phyloP scores from a whole-genome alignment of 1,140 invertebrate genomes.

The Drosophila prosaltans region DNA sequence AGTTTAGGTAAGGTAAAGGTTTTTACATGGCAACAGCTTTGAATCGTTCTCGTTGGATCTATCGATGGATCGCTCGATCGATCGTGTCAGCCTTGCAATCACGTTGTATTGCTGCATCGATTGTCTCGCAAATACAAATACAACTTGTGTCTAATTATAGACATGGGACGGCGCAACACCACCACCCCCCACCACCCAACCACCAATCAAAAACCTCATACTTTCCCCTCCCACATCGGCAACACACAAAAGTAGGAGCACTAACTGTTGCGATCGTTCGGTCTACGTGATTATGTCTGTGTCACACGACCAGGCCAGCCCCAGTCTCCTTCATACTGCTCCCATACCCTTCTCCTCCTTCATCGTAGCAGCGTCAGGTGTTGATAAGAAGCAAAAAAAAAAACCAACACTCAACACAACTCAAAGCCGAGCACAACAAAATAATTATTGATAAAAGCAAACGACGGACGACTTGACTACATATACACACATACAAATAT shows the following conservation, averaged over 20 bases:
- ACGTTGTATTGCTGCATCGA: constrained; percentile 30
- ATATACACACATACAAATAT: not conserved
- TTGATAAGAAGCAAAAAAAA: constrained; percentile 54
- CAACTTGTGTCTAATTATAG: constrained; percentile 67
- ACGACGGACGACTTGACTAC: constrained; percentile 24
- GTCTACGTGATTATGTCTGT: constrained; percentile 77
- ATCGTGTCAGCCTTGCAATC: constrained; percentile 51
- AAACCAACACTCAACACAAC: constrained; percentile 53
- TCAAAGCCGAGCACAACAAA: constrained; percentile 73
- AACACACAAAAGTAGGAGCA: no score
- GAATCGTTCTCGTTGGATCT: constrained; percentile 8
- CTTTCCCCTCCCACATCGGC: constrained; percentile 15
- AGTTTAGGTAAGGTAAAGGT: constrained; percentile 67
- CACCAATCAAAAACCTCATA: not conserved
- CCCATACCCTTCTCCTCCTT: not conserved
- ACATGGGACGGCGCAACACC: constrained; percentile 22
- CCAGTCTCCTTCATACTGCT: constrained; percentile 23
- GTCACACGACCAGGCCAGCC: constrained; percentile 63
- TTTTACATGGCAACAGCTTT: constrained; percentile 63
- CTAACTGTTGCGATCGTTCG: constrained; percentile 23
- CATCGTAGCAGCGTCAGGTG: constrained; percentile 43
- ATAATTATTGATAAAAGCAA: constrained; percentile 80
- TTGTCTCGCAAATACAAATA: constrained; percentile 29
- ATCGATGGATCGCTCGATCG: not conserved
- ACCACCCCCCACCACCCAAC: not conserved